Percentiles rank a stretch among this genome's conserved stretches.
Conservation (phyloP, 1,140 invertebrate genomes). For the Hypsibius dujardini region DNA sequence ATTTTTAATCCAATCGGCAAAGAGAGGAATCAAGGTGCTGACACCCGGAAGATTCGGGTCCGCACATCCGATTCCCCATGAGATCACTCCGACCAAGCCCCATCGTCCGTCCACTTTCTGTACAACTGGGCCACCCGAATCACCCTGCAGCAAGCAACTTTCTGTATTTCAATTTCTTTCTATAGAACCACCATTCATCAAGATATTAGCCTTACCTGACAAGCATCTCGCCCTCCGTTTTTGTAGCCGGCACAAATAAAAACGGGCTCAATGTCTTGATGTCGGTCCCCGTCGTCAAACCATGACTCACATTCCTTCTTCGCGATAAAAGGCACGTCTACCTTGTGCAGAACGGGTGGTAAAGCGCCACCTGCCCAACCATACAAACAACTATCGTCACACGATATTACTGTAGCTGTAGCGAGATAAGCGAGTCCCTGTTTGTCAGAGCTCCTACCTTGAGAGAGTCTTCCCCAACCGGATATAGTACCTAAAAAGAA, state of each 20-base stretch:
- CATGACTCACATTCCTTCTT: conserved; percentile 72
- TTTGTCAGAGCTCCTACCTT: conserved; percentile 40
- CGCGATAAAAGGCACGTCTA: conserved; percentile 72
- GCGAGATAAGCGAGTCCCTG: no score
- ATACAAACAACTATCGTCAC: conserved; percentile 6
- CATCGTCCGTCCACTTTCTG: conserved; percentile 62
- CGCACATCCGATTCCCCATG: conserved; percentile 79
- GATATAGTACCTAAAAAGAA: conserved; percentile 62
- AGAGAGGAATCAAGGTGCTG: conserved; percentile 3
- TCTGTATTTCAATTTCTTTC: no score
- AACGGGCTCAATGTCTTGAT: conserved; percentile 77
- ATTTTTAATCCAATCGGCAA: background rate
- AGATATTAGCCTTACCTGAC: conserved; percentile 45
- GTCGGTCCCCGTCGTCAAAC: conserved; percentile 71
- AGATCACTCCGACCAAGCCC: conserved; percentile 69
- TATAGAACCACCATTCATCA: no score
- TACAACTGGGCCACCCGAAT: conserved; percentile 77
- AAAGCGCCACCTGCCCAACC: conserved; percentile 56
- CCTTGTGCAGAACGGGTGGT: conserved; percentile 71
- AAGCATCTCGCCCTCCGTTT: conserved; percentile 75
- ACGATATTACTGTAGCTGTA: no score
- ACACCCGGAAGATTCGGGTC: conserved; percentile 65
- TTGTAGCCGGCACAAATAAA: conserved; percentile 83
- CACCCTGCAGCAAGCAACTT: conserved; percentile 42
- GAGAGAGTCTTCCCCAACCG: conserved; percentile 74